Evolutionary conservation across 2,888 invertebrate genomes (phyloP).

Genomic region (Volucella inanis): DNA sequence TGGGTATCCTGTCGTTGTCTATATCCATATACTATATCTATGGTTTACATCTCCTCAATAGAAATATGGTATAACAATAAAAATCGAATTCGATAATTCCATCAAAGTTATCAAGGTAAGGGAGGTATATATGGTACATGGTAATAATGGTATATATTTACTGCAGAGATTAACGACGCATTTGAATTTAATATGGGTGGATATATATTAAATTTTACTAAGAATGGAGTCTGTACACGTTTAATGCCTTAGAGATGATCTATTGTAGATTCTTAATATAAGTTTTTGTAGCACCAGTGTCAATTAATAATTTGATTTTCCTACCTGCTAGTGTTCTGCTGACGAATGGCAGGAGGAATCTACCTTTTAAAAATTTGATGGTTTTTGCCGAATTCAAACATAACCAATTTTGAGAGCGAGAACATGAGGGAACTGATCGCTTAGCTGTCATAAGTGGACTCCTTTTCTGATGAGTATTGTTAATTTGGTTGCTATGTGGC

Average conservation of each 20-base stretch:
- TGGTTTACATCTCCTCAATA: slow-evolving; percentile 18
- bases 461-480: no score
- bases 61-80: slow-evolving; percentile 1
- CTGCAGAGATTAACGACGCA: slow-evolving; percentile 40
- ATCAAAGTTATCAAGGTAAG: slow-evolving; percentile 36
- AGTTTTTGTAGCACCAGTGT: slow-evolving; percentile 49
- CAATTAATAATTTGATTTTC: no score
- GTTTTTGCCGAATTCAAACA: no score
- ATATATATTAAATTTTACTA: slow-evolving; percentile 37
- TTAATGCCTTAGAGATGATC: slow-evolving; percentile 10
- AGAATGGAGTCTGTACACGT: slow-evolving; percentile 19
- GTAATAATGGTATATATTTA: slow-evolving; percentile 25
- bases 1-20: neutral
- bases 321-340: slow-evolving; percentile 26
- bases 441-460: no score
- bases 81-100: slow-evolving; percentile 16
- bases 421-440: no score
- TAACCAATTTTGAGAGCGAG: no score
- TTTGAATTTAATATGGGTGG: slow-evolving; percentile 19
- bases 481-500: no score
- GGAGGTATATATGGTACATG: no score
- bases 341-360: slow-evolving; percentile 5
- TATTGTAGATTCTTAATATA: slow-evolving; percentile 38
- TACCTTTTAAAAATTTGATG: no score
- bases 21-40: neutral